phyloP scores from a whole-genome alignment of 2,888 invertebrate genomes.

The Apeira syringaria region DNA sequence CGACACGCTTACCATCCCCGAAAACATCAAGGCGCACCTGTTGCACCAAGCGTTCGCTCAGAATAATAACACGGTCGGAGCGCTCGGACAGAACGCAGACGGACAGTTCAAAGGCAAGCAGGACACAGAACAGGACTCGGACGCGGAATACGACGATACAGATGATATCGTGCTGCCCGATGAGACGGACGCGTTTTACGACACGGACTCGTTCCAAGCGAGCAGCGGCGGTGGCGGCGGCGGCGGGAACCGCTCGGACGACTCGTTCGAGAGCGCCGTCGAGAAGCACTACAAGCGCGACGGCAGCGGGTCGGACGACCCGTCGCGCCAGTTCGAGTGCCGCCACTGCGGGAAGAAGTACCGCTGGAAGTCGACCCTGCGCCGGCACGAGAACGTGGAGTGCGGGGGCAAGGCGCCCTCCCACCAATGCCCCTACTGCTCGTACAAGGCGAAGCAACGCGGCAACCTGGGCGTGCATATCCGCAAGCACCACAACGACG shows the following conservation, averaged over 20 bases:
- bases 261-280: slow-evolving; percentile 7
- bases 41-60: slow-evolving; percentile 52
- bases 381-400: slow-evolving; percentile 92
- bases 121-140: slow-evolving; percentile 54
- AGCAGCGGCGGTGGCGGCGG: slow-evolving; percentile 11
- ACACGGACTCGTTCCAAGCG: too few relatives aligned
- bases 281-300: slow-evolving; percentile 59
- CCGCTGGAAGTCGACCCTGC: slow-evolving; percentile 93
- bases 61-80: slow-evolving; percentile 56
- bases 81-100: slow-evolving; percentile 25
- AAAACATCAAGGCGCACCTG: slow-evolving; percentile 60
- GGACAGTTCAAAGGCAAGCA: slow-evolving; percentile 47
- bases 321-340: slow-evolving; percentile 88
- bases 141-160: slow-evolving; percentile 72
- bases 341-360: slow-evolving; percentile 93
- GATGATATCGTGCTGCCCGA: slow-evolving; percentile 80
- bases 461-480: slow-evolving; percentile 93
- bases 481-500: slow-evolving; percentile 88
- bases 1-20: slow-evolving; percentile 47
- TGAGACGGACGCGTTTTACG: slow-evolving; percentile 49
- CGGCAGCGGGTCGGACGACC: slow-evolving; percentile 72
- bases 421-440: slow-evolving; percentile 91
- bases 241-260: slow-evolving; percentile 72
- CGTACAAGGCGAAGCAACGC: slow-evolving; percentile 91
- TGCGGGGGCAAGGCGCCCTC: slow-evolving; percentile 93